phyloP scores from a whole-genome alignment of 2,888 invertebrate genomes.

The Pristionchus mayeri region DNA sequence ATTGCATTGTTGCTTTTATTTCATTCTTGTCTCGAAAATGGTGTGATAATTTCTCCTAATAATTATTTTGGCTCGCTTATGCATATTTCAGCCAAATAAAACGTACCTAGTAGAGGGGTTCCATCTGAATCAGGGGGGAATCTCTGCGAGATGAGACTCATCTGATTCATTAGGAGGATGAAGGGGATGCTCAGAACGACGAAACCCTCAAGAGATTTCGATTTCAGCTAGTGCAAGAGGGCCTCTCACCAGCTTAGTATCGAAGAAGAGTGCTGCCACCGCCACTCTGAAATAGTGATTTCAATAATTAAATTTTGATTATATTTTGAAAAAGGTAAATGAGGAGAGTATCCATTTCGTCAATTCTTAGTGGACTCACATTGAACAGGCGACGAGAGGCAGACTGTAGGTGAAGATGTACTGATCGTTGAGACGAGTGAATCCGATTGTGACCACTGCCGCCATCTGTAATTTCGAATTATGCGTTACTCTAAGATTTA shows the following conservation, averaged over 20 bases:
- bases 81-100: neutral
- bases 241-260: neutral
- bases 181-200: neutral
- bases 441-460: neutral
- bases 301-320: too few relatives aligned
- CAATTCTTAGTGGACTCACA: too few relatives aligned
- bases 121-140: constrained; percentile 5
- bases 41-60: neutral
- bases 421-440: neutral
- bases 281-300: neutral
- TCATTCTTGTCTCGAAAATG: too few relatives aligned
- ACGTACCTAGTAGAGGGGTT: constrained; percentile 1
- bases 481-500: too few relatives aligned
- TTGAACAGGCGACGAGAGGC: neutral
- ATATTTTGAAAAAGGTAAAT: neutral
- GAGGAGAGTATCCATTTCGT: too few relatives aligned
- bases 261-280: neutral
- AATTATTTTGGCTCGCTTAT: neutral
- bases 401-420: neutral
- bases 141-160: neutral
- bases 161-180: neutral
- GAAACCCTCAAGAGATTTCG: neutral
- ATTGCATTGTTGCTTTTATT: too few relatives aligned
- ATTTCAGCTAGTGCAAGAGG: neutral
- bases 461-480: neutral